Conservation (phyloP, 2,888 invertebrate genomes). For the Pseudanteris insignis region DNA sequence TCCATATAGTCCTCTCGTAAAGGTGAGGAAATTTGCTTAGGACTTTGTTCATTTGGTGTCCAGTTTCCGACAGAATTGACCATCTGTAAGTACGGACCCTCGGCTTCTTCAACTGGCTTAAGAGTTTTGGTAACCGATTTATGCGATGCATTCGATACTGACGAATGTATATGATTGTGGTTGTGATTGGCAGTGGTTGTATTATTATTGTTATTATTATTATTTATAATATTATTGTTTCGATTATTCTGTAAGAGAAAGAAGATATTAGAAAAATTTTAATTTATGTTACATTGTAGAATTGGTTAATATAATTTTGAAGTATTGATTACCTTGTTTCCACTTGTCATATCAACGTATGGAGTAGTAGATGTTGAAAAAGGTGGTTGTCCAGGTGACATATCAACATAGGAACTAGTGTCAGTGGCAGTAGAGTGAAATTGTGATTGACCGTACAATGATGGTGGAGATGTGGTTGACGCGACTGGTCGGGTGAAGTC, state of each 20-base stretch:
- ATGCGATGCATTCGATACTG: constrained; percentile 51
- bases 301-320: too few relatives aligned
- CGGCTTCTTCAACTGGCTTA: constrained; percentile 64
- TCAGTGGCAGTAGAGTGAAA: constrained; percentile 64
- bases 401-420: constrained; percentile 68
- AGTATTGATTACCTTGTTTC: constrained; percentile 62
- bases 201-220: constrained; percentile 60
- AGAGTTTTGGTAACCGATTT: constrained; percentile 61
- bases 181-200: constrained; percentile 65
- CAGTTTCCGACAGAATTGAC: constrained; percentile 58
- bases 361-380: constrained; percentile 58
- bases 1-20: constrained; percentile 65
- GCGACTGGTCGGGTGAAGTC: constrained; percentile 71
- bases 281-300: too few relatives aligned
- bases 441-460: constrained; percentile 57
- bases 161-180: constrained; percentile 57
- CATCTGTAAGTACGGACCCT: constrained; percentile 65
- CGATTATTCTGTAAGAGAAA: constrained; percentile 58
- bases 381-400: constrained; percentile 65
- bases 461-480: constrained; percentile 56
- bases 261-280: neutral
- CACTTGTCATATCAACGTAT: constrained; percentile 65
- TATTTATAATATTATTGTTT: constrained; percentile 50
- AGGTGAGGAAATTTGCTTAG: constrained; percentile 64
- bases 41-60: constrained; percentile 60